Evolutionary conservation across 2,797 vertebrate species (phyloP), one percentile per base, ranked within the genome.

Genomic region (Hoplostethus atlanticus): DNA sequence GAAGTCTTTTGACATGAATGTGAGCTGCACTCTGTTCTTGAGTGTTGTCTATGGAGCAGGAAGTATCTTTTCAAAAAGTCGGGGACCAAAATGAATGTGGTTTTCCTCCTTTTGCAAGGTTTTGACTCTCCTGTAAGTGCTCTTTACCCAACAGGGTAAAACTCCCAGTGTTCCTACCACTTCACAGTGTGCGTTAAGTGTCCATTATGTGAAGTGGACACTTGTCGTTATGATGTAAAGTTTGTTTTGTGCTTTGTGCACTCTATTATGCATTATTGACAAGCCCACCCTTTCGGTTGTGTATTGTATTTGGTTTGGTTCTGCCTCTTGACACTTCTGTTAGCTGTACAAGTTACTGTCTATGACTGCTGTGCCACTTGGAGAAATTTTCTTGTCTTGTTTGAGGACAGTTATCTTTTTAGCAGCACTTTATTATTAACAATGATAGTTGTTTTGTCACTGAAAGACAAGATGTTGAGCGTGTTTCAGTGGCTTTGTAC

Each of bases 351-450:
- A 59, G 36, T 68, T 0, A 31, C 72, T 60, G 83, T 92, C 79
- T 68, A 6, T 54, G 38, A 86, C 73, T 92, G 87, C 91, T 94
- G 91, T 89, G 83, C 83, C 68, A 76, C 65, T 53, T 21, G 52
- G 57, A 62, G 16, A 70, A 38, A 6, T 16, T 58, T 42, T 70
- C 34, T 60, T 64, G 54, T 73, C 51, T 85, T 15, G 34, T 89
- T 72, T 69, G 54, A 80, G 65, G 47, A 84, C 77, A 71, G n/a
- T 54, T 66, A 16, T 68, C 28, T 44, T 64, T 67, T 83, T 81
- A 80, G 85, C 84, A 76, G 91, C 92, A 94, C 90, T 93, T 92
- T 91, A 88, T 87, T 81, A 55, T 86, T 81, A 76, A 73, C 73
- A 64, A 46, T 47, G 31, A 74, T 78, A 51, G 75, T 59, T 84